Conservation (phyloP, 2,888 invertebrate species). For the Drosophila testacea region DNA sequence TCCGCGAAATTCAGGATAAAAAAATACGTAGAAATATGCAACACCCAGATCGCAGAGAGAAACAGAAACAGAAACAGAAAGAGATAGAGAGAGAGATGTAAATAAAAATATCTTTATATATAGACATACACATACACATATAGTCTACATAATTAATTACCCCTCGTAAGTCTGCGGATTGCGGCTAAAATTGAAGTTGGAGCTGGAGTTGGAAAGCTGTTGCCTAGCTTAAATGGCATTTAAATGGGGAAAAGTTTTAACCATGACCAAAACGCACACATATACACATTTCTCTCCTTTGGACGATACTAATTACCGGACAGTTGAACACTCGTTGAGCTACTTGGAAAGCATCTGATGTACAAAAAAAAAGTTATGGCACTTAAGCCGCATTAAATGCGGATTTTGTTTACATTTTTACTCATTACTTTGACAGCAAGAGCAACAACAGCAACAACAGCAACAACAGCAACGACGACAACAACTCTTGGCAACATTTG, state of each 20-base stretch:
- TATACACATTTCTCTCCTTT: background rate
- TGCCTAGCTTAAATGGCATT: constrained; percentile 56
- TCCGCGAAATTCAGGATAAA: constrained; percentile 30
- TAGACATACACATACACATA: background rate
- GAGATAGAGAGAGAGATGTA: constrained; percentile 7
- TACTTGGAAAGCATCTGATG: constrained; percentile 21
- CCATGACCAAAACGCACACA: constrained; percentile 8
- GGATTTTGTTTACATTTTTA: constrained; percentile 70
- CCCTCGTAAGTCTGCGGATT: constrained; percentile 5
- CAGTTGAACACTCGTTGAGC: background rate
- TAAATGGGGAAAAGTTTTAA: constrained; percentile 36
- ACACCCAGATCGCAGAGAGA: background rate
- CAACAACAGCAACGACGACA: constrained; percentile 12
- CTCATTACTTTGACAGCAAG: constrained; percentile 42
- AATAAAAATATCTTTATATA: constrained; percentile 10
- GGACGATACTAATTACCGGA: constrained; percentile 53
- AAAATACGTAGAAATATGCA: background rate
- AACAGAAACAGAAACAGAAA: background rate
- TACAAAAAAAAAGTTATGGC: constrained; percentile 44
- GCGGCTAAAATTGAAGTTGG: constrained; percentile 1
- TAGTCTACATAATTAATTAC: constrained; percentile 72
- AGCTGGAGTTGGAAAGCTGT: constrained; percentile 2
- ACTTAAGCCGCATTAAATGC: constrained; percentile 71
- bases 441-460: constrained; percentile 10
- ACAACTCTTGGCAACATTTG: constrained; percentile 19